Percentiles rank a stretch among this genome's conserved stretches.
These are phyloP conservation scores for Hyposmocoma kahamanoa DNA, from an alignment of 1,140 invertebrate genomes.

Conservation along the genomic window DNA sequence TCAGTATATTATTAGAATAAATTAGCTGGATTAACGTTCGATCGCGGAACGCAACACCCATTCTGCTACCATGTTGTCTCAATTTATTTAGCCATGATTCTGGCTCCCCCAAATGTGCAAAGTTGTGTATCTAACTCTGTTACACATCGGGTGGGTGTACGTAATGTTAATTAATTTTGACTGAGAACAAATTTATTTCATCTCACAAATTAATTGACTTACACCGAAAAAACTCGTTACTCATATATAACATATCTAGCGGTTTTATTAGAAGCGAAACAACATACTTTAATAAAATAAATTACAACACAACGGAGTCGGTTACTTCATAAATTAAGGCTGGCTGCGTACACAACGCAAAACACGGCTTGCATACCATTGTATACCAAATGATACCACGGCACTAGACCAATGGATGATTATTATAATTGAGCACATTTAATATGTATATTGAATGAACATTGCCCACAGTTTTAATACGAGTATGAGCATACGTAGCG, in stretches of 20 bases:
- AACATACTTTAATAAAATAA: slow-evolving; percentile 19
- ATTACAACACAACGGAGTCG: slow-evolving; percentile 11
- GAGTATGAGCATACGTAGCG: too few relatives aligned
- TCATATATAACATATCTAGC: slow-evolving; percentile 6
- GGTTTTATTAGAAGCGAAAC: slow-evolving; percentile 30
- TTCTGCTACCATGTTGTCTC: slow-evolving; percentile 3
- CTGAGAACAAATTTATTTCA: slow-evolving; percentile 31
- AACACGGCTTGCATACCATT: too few relatives aligned
- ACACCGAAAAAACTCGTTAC: slow-evolving; percentile 38
- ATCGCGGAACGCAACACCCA: neutral
- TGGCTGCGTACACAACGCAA: too few relatives aligned
- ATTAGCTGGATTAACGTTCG: too few relatives aligned
- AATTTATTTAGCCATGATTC: slow-evolving; percentile 31
- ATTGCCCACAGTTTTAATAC: too few relatives aligned
- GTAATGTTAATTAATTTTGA: slow-evolving; percentile 29
- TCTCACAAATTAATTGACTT: slow-evolving; percentile 43
- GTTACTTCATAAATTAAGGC: neutral
- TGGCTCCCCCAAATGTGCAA: slow-evolving; percentile 19
- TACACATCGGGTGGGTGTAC: slow-evolving; percentile 34
- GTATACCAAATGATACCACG: too few relatives aligned
- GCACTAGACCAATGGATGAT: too few relatives aligned
- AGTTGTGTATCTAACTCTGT: slow-evolving; percentile 31
- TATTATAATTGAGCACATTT: too few relatives aligned
- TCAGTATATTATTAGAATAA: too few relatives aligned
- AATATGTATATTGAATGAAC: too few relatives aligned